Conservation (phyloP, 2,113 vertebrate genomes). For the Carassius gibelio region DNA sequence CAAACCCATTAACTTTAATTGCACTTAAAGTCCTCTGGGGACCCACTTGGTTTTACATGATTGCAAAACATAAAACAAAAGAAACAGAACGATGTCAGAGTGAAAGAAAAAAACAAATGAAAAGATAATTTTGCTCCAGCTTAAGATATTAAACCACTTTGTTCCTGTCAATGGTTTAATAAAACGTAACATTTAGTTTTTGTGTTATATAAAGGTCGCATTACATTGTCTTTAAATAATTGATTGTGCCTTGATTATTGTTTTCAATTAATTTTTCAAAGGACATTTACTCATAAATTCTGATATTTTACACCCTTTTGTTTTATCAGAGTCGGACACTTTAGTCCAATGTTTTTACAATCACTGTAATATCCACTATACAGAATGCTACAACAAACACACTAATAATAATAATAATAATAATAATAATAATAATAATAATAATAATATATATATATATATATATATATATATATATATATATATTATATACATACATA, state of each 20-base stretch:
- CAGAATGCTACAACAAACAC: too few relatives aligned
- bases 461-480: too few relatives aligned
- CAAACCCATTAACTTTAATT: conserved; percentile 25
- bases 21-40: not conserved
- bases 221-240: not conserved
- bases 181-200: not conserved
- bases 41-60: not conserved
- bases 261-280: not conserved
- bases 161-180: not conserved
- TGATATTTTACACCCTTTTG: too few relatives aligned
- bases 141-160: not conserved
- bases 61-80: not conserved
- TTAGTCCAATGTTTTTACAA: not conserved
- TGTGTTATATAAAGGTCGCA: not conserved
- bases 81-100: not conserved
- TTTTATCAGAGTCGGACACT: not conserved
- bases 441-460: too few relatives aligned
- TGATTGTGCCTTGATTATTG: not conserved
- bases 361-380: too few relatives aligned
- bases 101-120: not conserved
- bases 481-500: too few relatives aligned
- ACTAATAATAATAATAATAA: too few relatives aligned
- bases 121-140: not conserved
- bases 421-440: too few relatives aligned
- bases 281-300: not conserved